Base-by-base conservation (phyloP, 2,888 invertebrate species). In the Drosophila longiperda region DNA sequence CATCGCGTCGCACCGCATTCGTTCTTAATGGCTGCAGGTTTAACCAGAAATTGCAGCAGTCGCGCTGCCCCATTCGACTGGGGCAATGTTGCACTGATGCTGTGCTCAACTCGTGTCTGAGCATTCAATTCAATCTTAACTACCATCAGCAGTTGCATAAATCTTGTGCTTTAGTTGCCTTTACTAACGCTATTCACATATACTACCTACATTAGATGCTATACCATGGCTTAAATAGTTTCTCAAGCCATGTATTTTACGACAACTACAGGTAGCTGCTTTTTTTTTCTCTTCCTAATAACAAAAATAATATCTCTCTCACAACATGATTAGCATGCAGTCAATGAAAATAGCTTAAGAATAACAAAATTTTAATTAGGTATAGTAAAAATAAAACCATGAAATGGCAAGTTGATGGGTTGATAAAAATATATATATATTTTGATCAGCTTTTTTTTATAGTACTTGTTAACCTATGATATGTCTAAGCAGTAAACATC, bases 71-170 rank as follows among this genome's bases (percentile, higher is more conserved):
- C 73, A 80, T 80, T 75, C 85, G 66, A 70, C 65, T 34, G 29
- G 29, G 42, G 78, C 75, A 83, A 83, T 42, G 58, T 57, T 57
- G 78, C 71, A 89, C 71, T 81, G 81, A 78, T 73, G 71, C 75
- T 74, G 78, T 75, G 89, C 66, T 77, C 73, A 82, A 73, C 80
- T 88, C 78, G 83, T 90, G 90, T 88, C 90, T 83, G 72, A 90
- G 90, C 87, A 90, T 90, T 88, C 83, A 90, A 88, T 88, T 80
- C 83, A 78, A 88, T 80, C 90, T 87, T 78, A 82, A 85, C 89
- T 76, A 70, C 75, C 78, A 86, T 90, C 78, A 89, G 80, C 80
- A 90, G 90, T 75, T 82, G 75, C 75, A 90, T 90, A 85, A 87
- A 85, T 85, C 91, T 75, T 63, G 38, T 36, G 74, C 66, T 80